phyloP scores from a whole-genome alignment of 1,140 invertebrate species.

The Saccostrea cuccullata region DNA sequence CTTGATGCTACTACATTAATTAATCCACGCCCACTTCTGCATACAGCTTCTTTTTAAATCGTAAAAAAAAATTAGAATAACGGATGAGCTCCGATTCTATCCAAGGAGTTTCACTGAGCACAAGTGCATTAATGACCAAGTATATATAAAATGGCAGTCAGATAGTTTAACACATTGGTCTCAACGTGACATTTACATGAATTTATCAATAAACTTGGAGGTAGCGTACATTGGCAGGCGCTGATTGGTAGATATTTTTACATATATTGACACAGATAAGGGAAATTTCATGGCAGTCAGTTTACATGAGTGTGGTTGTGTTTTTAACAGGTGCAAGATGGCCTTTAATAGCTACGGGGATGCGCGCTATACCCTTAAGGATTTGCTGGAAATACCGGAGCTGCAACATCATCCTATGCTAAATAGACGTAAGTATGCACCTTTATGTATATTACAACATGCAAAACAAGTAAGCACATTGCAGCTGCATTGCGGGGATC shows the following conservation, averaged over 20 bases:
- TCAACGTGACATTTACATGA: not conserved
- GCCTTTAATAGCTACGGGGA: not conserved
- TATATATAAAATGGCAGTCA: not conserved
- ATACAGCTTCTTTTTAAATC: too few relatives aligned
- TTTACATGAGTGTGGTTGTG: not conserved
- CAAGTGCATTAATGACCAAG: too few relatives aligned
- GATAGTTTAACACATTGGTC: not conserved
- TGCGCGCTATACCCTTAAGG: not conserved
- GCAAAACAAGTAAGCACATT: not conserved
- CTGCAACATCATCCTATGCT: not conserved
- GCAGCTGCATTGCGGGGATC: too few relatives aligned
- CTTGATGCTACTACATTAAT: too few relatives aligned
- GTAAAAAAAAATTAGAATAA: too few relatives aligned
- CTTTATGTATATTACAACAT: not conserved
- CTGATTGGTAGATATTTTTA: conserved; percentile 36
- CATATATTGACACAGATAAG: conserved; percentile 21
- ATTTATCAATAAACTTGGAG: conserved; percentile 25
- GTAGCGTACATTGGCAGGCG: not conserved
- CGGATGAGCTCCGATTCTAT: too few relatives aligned
- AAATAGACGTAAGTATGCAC: not conserved
- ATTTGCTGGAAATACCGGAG: not conserved
- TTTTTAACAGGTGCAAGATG: conserved; percentile 31
- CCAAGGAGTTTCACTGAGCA: too few relatives aligned
- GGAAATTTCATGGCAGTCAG: conserved; percentile 6
- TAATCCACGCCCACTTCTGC: too few relatives aligned